Base-by-base conservation (phyloP, 2,888 invertebrate species). In the Epinotia nisella region DNA sequence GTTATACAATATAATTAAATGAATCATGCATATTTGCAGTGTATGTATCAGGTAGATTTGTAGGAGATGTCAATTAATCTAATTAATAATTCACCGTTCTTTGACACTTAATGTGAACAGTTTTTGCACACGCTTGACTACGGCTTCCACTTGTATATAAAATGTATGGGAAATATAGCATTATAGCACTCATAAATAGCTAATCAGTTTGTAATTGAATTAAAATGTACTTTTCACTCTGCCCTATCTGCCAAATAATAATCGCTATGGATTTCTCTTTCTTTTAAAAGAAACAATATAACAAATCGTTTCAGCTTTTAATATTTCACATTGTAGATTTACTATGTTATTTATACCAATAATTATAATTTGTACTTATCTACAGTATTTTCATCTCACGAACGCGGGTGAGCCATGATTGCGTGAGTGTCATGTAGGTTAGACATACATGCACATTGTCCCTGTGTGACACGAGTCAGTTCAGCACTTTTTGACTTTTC, bases 41-140 rank as follows among this genome's bases (percentile, higher is more conserved):
- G 21, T 56, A 55, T 55, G 65, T 60, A 24, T n/a, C n/a, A n/a
- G n/a, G n/a, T 73, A 64, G 41, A 64, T 64, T 58, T 45, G 58
- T 64, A 73, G 69, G 24, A 53, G 29, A 59, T 29, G 73, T 73
- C 73, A 73, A 73, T 73, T 73, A 73, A 69, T 64, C 56, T 72
- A 45, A 19, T 53, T 60, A 15, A 64, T 29, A 19, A 39, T 53
- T 35, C 9, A 39, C 9, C 35, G 15, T 53, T 53, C 39, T 35
- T 19, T 29, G 51, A 13, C 17, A 35, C 19, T 35, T 17, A 64
- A 53, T 64, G 55, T 19, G 13, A 53, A 53, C 13, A 17, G 13
- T 17, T 64, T 55, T n/a, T 11, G 35, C 51, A 51, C 29, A 35
- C 13, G 29, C 11, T 19, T 9, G 35, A 11, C 35, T 13, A 29